Evolutionary conservation across 2,888 invertebrate genomes (phyloP).

Genomic region (Temnothorax unifasciatus): DNA sequence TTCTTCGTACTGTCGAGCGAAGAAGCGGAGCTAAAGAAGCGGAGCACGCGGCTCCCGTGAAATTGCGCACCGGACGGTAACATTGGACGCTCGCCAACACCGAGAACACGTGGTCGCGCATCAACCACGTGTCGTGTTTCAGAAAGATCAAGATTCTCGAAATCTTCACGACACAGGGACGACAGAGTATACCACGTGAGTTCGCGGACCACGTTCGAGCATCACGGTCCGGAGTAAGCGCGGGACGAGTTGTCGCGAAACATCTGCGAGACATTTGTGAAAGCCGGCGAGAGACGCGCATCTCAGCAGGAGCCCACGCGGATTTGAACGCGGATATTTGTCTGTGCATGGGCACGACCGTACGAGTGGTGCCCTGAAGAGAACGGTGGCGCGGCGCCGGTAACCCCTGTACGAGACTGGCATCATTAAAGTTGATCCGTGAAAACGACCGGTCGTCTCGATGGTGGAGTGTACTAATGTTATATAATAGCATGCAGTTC

Average conservation of each 20-base stretch:
- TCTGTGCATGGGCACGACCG: constrained; percentile 16
- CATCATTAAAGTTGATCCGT: constrained; percentile 77
- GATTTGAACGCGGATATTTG: too few relatives aligned
- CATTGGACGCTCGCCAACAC: neutral
- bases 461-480: constrained; percentile 86
- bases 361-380: neutral
- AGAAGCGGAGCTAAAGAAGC: neutral
- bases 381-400: constrained; percentile 7
- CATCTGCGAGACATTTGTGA: constrained; percentile 2
- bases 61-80: neutral
- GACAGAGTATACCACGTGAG: neutral
- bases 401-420: constrained; percentile 76
- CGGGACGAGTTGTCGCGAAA: neutral
- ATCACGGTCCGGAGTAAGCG: too few relatives aligned
- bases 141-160: neutral
- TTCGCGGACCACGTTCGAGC: too few relatives aligned
- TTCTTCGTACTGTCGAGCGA: neutral
- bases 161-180: neutral
- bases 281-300: too few relatives aligned
- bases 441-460: constrained; percentile 81
- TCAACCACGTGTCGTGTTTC: neutral
- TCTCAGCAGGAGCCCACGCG: too few relatives aligned
- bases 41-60: neutral
- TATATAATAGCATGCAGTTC: constrained; percentile 90
- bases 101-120: constrained; percentile 8